Base-by-base conservation (phyloP, 2,888 invertebrate genomes). In the Apamea sordens region DNA sequence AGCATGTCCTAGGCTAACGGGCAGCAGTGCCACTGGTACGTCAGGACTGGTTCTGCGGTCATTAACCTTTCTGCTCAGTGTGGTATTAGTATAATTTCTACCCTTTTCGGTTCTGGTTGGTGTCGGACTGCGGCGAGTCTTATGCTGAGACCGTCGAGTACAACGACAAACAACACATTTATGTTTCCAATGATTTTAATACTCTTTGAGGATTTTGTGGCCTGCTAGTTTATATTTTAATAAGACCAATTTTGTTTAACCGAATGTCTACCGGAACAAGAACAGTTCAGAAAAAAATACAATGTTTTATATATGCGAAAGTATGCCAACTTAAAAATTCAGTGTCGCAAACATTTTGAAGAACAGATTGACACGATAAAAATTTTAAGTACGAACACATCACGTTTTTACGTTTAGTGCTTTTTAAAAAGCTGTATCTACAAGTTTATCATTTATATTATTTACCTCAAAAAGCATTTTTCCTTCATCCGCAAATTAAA, bases 381-480 rank as follows among this genome's bases (percentile, higher is more conserved):
- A 64, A 36, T 64, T 36, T 75, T 73, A 79, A 78, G 83, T 83
- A 85, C 85, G 59, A 80, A 80, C 53, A 76, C 50, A 70, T 73
- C 89, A 89, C 87, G 83, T 79, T 83, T 80, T 65, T 28, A 24
- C 41, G 63, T 79, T 86, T 80, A 88, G 63, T 80, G 86, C 36
- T 71, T 80, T 80, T 73, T 84, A 84, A 85, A 84, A 64, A 84
- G 69, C 64, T 78, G n/a, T 82, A 88, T 77, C 79, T 75, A 70
- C 82, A 79, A 74, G 82, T 80, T 63, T 73, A 87, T 83, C 76
- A 36, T 68, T 70, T 74, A 73, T 81, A 78, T 67, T 64, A 21
- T 79, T 86, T 82, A 79, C 77, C 79, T 82, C 53, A 11, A 79
- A 56, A 21, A 24, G 24, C 41, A 61, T 77, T 65, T 77, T 82